Evolutionary conservation across 2,888 invertebrate genomes (phyloP).

Genomic region (Linnaemya vulpina): DNA sequence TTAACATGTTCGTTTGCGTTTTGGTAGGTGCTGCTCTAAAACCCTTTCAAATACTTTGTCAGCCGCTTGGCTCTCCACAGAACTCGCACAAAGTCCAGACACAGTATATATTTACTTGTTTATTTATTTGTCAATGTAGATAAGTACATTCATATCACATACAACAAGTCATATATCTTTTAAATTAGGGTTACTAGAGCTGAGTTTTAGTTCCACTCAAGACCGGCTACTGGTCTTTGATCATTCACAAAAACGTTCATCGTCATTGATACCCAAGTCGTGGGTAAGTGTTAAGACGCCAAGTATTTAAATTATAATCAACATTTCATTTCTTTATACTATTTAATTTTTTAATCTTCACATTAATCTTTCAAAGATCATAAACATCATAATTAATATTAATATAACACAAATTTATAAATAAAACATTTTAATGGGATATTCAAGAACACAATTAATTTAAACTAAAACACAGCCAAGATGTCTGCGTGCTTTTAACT

Average conservation of each 20-base stretch:
- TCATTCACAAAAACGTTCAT: not conserved
- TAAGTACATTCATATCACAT: too few species aligned
- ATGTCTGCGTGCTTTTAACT: not conserved
- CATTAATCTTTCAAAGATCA: constrained; percentile 29
- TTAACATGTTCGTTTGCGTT: not conserved
- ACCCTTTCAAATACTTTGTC: too few species aligned
- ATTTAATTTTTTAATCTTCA: constrained; percentile 22
- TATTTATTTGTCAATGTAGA: too few species aligned
- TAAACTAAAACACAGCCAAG: not conserved
- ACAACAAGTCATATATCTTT: too few species aligned
- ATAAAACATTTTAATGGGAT: not conserved
- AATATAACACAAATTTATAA: constrained; percentile 44
- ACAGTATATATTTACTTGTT: too few species aligned
- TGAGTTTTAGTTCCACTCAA: too few species aligned
- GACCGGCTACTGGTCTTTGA: too few species aligned
- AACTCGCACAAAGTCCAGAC: too few species aligned
- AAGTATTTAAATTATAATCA: constrained; percentile 43
- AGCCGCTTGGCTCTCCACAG: too few species aligned
- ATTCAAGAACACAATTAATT: not conserved
- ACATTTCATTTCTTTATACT: constrained; percentile 40
- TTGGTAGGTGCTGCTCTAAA: not conserved
- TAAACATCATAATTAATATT: constrained; percentile 39
- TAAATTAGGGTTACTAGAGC: too few species aligned
- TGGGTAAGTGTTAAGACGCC: constrained; percentile 28
- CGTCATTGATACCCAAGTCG: not conserved